phyloP scores from a whole-genome alignment of 2,113 vertebrate genomes.

The Chitala chitala region DNA sequence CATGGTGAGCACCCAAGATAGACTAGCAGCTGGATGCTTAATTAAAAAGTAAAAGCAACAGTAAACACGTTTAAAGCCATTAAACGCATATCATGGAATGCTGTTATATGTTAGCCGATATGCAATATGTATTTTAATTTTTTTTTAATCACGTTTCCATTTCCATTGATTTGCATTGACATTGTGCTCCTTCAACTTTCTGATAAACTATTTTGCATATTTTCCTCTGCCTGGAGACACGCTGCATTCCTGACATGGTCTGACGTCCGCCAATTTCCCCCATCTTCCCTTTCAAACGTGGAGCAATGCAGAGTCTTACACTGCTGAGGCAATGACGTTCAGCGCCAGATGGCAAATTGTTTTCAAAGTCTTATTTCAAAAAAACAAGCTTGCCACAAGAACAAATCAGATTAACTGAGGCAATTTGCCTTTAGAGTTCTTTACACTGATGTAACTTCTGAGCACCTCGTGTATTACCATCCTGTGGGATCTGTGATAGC shows the following conservation, averaged over 20 bases:
- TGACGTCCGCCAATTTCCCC: not conserved
- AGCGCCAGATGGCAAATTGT: constrained; percentile 5
- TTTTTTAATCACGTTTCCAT: too few species aligned
- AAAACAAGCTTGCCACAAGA: not conserved
- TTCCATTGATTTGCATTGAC: too few species aligned
- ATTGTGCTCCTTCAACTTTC: too few species aligned
- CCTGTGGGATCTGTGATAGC: not conserved
- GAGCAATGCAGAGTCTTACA: not conserved
- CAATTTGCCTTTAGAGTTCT: not conserved
- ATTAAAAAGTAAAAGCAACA: constrained; percentile 15
- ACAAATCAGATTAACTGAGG: constrained; percentile 1
- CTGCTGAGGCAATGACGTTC: not conserved
- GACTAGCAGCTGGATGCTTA: constrained; percentile 3
- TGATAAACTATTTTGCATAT: not conserved
- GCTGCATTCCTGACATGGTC: not conserved
- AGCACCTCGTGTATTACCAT: not conserved
- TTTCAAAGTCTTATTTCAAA: constrained; percentile 11
- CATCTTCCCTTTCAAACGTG: not conserved
- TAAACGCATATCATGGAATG: constrained; percentile 12
- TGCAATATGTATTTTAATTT: too few species aligned
- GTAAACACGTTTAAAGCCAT: constrained; percentile 4
- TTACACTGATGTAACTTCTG: not conserved
- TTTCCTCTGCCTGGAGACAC: not conserved
- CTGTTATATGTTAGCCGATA: too few species aligned
- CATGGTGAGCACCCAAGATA: not conserved